phyloP scores from a whole-genome alignment of 2,888 invertebrate species.

The Augochlorella aurata region DNA sequence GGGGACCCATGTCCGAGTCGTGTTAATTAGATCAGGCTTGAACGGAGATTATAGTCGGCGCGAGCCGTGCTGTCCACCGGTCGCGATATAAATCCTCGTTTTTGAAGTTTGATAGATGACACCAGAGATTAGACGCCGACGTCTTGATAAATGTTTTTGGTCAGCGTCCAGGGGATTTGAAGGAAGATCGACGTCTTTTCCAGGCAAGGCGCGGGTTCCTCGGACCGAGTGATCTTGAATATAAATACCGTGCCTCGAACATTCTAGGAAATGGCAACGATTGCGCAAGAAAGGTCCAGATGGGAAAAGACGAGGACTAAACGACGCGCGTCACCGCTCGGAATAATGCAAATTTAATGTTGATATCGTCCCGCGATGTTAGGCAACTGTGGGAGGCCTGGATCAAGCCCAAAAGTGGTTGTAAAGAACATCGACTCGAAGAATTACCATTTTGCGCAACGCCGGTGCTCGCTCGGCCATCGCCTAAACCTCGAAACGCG shows the following conservation, averaged over 20 bases:
- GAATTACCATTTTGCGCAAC: neutral
- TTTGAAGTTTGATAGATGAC: neutral
- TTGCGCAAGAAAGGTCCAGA: slow-evolving; percentile 19
- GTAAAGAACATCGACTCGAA: neutral
- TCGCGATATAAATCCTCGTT: neutral
- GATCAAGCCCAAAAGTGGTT: slow-evolving; percentile 8
- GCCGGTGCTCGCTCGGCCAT: neutral
- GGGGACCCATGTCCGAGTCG: neutral
- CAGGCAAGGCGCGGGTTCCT: too few relatives aligned
- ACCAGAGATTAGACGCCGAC: neutral
- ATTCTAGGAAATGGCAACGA: slow-evolving; percentile 29
- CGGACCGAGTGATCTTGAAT: neutral
- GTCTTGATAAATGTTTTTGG: neutral
- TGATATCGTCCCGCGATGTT: slow-evolving; percentile 20
- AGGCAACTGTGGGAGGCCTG: neutral
- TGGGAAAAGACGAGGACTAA: slow-evolving; percentile 13
- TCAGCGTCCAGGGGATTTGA: neutral
- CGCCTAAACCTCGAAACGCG: neutral
- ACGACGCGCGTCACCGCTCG: slow-evolving; percentile 14
- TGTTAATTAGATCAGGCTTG: neutral
- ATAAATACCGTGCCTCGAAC: neutral
- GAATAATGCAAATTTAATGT: slow-evolving; percentile 44
- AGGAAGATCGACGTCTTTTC: too few relatives aligned
- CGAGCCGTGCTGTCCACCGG: neutral
- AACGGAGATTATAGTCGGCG: neutral